Evolutionary conservation across 1,140 invertebrate genomes (phyloP).

Genomic region (Papilio dardanus): DNA sequence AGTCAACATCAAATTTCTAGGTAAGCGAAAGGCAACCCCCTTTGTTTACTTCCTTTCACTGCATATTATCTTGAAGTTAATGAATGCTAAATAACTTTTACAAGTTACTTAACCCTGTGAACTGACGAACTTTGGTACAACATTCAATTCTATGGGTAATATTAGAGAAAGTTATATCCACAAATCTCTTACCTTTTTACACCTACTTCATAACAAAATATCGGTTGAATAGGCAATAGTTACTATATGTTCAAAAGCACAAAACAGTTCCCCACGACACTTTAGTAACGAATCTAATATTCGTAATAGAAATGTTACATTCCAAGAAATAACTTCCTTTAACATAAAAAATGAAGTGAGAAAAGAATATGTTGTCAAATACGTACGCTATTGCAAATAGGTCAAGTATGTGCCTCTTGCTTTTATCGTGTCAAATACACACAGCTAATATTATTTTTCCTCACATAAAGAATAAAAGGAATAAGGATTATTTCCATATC

Average conservation of each 20-base stretch:
- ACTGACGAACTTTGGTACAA: neutral
- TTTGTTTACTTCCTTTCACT: slow-evolving; percentile 19
- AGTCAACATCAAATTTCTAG: slow-evolving; percentile 23
- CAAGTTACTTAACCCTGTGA: slow-evolving; percentile 2
- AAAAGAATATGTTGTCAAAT: slow-evolving; percentile 16
- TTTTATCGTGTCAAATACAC: slow-evolving; percentile 18
- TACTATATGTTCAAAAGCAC: neutral
- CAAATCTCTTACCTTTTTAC: neutral
- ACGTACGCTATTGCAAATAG: neutral
- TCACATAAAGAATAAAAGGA: slow-evolving; percentile 1
- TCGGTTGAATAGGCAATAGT: neutral
- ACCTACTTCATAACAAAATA: neutral
- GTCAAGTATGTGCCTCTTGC: slow-evolving; percentile 9
- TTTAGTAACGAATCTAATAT: no score
- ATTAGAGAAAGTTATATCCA: neutral
- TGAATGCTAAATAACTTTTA: slow-evolving; percentile 11
- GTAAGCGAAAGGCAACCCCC: neutral
- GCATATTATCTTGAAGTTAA: slow-evolving; percentile 23
- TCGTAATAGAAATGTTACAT: neutral
- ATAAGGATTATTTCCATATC: neutral
- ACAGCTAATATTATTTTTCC: slow-evolving; percentile 3
- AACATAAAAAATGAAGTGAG: neutral
- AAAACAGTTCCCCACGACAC: no score
- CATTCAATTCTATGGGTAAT: neutral
- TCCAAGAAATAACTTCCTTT: neutral